phyloP scores from a whole-genome alignment of 2,113 vertebrate genomes.

The Myotis davidii region DNA sequence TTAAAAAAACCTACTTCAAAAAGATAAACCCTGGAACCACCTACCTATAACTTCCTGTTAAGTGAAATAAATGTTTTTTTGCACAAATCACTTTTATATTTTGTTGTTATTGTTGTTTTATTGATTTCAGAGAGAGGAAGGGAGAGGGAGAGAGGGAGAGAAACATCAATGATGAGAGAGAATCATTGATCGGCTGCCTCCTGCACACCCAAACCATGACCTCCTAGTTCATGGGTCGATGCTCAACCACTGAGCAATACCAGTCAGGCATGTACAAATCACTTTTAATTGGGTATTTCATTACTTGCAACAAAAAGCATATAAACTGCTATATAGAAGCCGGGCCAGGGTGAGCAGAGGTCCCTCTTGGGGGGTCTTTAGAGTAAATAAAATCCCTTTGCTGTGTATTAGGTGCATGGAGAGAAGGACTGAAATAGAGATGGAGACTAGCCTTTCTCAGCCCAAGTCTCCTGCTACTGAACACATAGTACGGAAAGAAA shows the following conservation, averaged over 20 bases:
- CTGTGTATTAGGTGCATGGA: neutral
- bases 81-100: neutral
- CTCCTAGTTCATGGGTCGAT: neutral
- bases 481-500: neutral
- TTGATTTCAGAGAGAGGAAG: neutral
- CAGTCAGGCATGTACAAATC: neutral
- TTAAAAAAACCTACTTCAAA: neutral
- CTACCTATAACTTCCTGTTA: slow-evolving; percentile 26
- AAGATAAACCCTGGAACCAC: neutral
- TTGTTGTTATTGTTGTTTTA: neutral
- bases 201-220: neutral
- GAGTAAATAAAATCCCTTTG: neutral
- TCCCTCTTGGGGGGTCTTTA: neutral
- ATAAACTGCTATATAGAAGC: neutral
- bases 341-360: neutral
- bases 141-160: neutral
- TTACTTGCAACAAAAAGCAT: neutral
- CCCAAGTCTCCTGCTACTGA: neutral
- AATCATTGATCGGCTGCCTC: neutral
- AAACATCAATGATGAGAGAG: neutral
- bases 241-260: neutral
- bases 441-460: neutral
- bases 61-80: slow-evolving; percentile 54
- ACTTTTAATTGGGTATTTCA: slow-evolving; percentile 15
- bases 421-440: neutral